These are phyloP conservation scores for Luscinia luscinia DNA, from an alignment of 2,797 vertebrate species.

Conservation along the genomic window DNA sequence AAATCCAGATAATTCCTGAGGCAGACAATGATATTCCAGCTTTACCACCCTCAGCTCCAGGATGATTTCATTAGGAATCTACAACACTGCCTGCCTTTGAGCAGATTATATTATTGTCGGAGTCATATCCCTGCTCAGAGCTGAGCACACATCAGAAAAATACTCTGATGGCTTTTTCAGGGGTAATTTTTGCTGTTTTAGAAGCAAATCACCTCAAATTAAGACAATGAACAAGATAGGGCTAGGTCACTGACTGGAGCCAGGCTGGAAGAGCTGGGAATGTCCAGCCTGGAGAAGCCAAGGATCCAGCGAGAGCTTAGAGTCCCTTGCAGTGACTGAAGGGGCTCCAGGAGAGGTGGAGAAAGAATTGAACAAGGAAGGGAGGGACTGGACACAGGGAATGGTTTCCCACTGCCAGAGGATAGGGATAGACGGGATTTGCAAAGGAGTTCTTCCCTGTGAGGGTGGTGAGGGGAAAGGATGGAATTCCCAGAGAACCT, in stretches of 20 bases:
- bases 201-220: background rate
- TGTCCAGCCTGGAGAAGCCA: background rate
- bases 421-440: fast-evolving
- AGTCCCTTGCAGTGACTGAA: fast-evolving
- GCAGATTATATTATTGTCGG: background rate
- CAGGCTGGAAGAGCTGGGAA: background rate
- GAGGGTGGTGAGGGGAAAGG: background rate
- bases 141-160: background rate
- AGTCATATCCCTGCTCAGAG: background rate
- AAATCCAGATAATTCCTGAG: background rate
- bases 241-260: background rate
- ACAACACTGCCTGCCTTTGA: background rate
- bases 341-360: background rate
- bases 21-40: slow-evolving; percentile 6
- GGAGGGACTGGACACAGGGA: background rate
- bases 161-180: background rate
- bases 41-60: background rate
- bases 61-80: background rate
- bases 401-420: background rate
- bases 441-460: background rate
- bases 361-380: fast-evolving
- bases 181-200: background rate
- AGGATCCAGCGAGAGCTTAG: fast-evolving
- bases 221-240: background rate
- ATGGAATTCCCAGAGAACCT: background rate